A percentile compares a stretch with the other conserved stretches of the same genome.
Evolutionary conservation across 2,113 vertebrate species (phyloP).

Genomic region (Rattus rattus): DNA sequence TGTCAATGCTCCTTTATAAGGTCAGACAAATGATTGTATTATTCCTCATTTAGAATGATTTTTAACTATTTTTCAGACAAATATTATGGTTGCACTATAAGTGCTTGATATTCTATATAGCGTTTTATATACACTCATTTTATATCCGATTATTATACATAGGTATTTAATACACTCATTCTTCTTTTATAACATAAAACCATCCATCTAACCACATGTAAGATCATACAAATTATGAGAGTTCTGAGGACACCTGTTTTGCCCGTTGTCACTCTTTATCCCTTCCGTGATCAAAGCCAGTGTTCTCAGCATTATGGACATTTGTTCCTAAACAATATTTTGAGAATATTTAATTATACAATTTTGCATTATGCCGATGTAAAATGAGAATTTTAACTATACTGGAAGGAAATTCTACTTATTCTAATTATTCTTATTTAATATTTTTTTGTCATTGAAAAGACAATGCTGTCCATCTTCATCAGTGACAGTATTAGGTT

Average conservation of each 20-base stretch:
- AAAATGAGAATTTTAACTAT: not conserved
- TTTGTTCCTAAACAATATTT: not conserved
- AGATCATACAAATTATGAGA: not conserved
- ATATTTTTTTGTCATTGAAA: not conserved
- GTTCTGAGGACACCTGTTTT: not conserved
- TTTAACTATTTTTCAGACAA: not conserved
- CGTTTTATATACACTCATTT: not conserved
- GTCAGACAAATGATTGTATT: not conserved
- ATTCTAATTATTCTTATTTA: not conserved
- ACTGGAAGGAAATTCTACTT: not conserved
- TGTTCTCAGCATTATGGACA: not conserved
- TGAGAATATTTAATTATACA: not conserved
- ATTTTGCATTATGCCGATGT: too few species aligned
- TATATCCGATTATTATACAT: not conserved
- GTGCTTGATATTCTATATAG: not conserved
- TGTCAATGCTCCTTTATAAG: not conserved
- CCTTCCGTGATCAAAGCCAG: not conserved
- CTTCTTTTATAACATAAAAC: not conserved
- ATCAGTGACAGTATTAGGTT: too few species aligned
- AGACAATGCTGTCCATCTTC: not conserved
- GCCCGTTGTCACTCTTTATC: not conserved
- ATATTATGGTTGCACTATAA: not conserved
- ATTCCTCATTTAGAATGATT: not conserved
- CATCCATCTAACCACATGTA: not conserved
- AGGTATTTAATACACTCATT: not conserved